Base-by-base conservation (phyloP, 2,113 vertebrate genomes). In the Aspiorhynchus laticeps region DNA sequence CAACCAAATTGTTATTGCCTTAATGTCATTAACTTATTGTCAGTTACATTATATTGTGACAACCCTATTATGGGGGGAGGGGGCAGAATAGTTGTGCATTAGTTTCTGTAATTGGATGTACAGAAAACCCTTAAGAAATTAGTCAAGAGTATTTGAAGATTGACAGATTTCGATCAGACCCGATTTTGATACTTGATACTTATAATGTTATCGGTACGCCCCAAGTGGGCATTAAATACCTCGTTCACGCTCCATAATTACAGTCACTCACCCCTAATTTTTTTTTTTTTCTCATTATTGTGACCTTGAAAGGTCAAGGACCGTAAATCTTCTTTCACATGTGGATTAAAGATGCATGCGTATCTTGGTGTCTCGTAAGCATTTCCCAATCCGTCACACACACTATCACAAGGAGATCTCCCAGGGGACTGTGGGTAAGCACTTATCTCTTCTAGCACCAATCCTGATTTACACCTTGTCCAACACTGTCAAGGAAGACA, bases 401-500 rank as follows among this genome's bases (percentile, higher is more conserved):
- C 48, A 46, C 48, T 53, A 78, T 51, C 38, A 86, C 24, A 75
- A 65, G 56, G 31, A 41, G 51, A 65, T 31, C 38, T 80, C 81
- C 46, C 81, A 84, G 8, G 74, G 80, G 63, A 56, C 26, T 36
- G 51, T 61, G 48, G 59, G 51, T 80, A 74, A 79, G 69, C 56
- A 43, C 73, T 77, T 80, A 74, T 78, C 43, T 63, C 80, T 31
- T 74, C 4, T 67, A 88, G 53, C 31, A 41, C 82, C 85, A 61
- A n/a, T 28, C 10, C 46, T 82, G 71, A 85, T 87, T 85, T 87
- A 83, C 71, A 79, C 59, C 69, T 73, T 81, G 69, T 28, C 51
- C 61, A 38, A 88, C 17, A 63, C 53, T 63, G 71, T 85, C 33
- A 61, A 61, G 36, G 1, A 65, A 48, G 56, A 78, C 21, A 73